Evolutionary conservation across 2,797 vertebrate genomes (phyloP), one percentile per base, ranked within the genome.

Genomic region (Champsocephalus gunnari): DNA sequence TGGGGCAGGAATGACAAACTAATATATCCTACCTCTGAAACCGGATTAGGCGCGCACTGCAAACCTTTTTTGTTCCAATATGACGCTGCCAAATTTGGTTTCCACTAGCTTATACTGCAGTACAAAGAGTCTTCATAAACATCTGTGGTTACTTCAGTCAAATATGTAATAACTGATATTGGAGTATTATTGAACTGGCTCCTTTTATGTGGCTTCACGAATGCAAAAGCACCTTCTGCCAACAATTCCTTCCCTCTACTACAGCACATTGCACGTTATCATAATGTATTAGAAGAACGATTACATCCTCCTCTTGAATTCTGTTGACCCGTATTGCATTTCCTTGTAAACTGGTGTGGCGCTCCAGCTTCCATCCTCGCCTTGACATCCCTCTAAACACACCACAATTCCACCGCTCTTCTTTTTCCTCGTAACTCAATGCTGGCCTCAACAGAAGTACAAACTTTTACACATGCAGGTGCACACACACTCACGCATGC

Each of bases 1-100:
- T 69, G 83, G 70, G 73, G 80, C 81, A 73, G 83, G 84, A 76
- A 87, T 28, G 77, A 88, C 87, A 85, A 87, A 84, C 83, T 62
- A 85, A 88, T 82, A 85, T 83, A 89, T 89, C 81, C 82, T 75
- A 81, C 64, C 66, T 81, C 80, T 87, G 81, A 89, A 80, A 84
- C 78, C 13, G 1, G 48, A 65, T 85, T 66, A n/a, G 69, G 67
- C 53, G 60, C 12, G 7, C 68, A 64, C 55, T 69, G 24, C 65
- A 69, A 70, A 61, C 58, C 68, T 17, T 53, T 72, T 64, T 9
- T 50, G 47, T 47, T 85, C 79, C 81, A 86, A 77, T 73, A 24
- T 61, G 55, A n/a, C 45, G 45, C 7, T 71, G 83, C 84, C 84
- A 89, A 72, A 47, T 10, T 74, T 74, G 73, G 81, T 88, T 92